Percentiles rank a stretch among this genome's conserved stretches.
Evolutionary conservation across 2,797 vertebrate species (phyloP).

Genomic region (Bucorvus abyssinicus): DNA sequence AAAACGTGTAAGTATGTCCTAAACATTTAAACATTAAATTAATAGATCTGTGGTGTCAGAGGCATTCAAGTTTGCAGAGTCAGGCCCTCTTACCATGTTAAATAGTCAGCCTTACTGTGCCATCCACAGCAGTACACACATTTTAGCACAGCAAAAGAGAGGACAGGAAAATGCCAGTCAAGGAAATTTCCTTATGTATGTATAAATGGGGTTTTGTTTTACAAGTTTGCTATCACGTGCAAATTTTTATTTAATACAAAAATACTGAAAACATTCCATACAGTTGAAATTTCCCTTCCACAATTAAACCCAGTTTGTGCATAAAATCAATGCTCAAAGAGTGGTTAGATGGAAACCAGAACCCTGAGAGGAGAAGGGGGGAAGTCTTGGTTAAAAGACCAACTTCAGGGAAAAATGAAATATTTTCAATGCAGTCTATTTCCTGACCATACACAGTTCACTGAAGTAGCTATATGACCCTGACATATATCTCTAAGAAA

Average conservation of each 20-base stretch:
- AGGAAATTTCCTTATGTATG: not conserved
- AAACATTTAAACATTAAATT: not conserved
- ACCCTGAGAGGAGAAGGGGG: not conserved
- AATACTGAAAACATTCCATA: not conserved
- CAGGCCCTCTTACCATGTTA: not conserved
- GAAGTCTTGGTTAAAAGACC: not conserved
- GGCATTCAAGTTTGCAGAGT: not conserved
- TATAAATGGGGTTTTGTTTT: not conserved
- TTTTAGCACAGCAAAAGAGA: not conserved
- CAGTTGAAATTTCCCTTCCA: not conserved
- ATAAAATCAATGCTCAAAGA: not conserved
- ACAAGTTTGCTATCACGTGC: not conserved
- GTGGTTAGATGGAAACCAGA: not conserved
- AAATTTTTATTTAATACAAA: constrained; percentile 39
- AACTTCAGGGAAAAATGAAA: constrained; percentile 28
- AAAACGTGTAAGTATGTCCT: not conserved
- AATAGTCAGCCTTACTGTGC: not conserved
- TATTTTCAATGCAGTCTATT: constrained; percentile 24
- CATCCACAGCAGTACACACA: not conserved
- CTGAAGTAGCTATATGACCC: constrained; percentile 40
- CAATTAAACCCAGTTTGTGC: not conserved
- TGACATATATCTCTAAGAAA: constrained; percentile 52
- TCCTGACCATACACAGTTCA: constrained; percentile 45
- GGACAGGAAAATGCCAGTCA: not conserved
- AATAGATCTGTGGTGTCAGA: not conserved